Evolutionary conservation across 2,113 vertebrate genomes (phyloP).

Genomic region (Ifrita kowaldi): DNA sequence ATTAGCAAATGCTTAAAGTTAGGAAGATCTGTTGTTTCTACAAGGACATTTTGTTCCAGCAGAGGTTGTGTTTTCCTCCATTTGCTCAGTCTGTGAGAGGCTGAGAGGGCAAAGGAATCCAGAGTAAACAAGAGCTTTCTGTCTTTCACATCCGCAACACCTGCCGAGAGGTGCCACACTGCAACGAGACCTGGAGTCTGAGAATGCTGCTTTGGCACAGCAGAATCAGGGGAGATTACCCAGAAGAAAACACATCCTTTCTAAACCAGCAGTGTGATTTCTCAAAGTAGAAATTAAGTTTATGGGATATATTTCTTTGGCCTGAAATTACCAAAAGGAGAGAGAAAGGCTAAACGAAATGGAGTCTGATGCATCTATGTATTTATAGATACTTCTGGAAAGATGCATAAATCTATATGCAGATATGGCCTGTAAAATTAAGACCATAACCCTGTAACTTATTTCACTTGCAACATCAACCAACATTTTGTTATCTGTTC

Average conservation of each 20-base stretch:
- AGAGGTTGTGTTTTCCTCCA: conserved; percentile 4
- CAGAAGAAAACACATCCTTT: background rate
- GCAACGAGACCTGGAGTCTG: background rate
- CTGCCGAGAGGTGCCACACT: background rate
- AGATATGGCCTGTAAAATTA: background rate
- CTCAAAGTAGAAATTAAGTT: background rate
- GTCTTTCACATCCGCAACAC: background rate
- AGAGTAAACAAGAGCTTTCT: background rate
- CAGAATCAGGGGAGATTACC: background rate
- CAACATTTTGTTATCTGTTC: background rate
- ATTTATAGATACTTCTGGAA: background rate
- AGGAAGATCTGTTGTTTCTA: background rate
- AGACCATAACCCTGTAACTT: background rate
- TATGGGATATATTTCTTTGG: background rate
- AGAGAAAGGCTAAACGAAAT: background rate
- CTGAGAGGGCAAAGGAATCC: background rate
- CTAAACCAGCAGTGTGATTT: background rate
- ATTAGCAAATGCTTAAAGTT: conserved; percentile 26
- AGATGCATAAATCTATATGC: background rate
- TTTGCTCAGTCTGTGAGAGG: background rate
- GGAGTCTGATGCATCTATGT: background rate
- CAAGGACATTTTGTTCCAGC: conserved; percentile 36
- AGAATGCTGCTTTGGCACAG: background rate
- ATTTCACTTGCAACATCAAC: background rate
- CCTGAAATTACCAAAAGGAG: background rate